phyloP scores from a whole-genome alignment of 2,797 vertebrate species.

The Coendou prehensilis region DNA sequence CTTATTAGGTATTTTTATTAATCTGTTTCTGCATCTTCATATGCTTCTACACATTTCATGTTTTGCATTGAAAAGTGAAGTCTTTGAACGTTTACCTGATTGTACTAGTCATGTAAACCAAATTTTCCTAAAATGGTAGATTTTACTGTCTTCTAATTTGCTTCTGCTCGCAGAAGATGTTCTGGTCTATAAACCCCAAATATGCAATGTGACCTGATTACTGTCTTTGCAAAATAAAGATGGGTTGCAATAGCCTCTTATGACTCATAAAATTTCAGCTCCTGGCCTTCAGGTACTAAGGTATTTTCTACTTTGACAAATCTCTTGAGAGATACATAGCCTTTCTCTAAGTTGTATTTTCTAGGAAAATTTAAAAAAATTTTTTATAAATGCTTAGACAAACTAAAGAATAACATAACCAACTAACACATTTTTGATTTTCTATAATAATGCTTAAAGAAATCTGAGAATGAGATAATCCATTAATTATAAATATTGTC shows the following conservation, averaged over 20 bases:
- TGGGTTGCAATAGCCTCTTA: neutral
- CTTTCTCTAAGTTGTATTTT: neutral
- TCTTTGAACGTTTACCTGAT: neutral
- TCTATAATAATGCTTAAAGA: neutral
- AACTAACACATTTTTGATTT: neutral
- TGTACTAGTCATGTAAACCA: neutral
- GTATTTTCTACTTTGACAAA: neutral
- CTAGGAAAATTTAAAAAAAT: neutral
- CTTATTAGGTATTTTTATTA: neutral
- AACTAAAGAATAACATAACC: neutral
- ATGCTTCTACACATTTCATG: neutral
- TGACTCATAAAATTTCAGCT: conserved; percentile 17
- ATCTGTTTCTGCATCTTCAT: neutral
- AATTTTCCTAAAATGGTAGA: neutral
- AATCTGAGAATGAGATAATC: neutral
- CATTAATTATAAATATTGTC: neutral
- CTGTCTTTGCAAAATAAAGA: neutral
- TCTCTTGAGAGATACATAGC: neutral
- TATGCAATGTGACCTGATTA: neutral
- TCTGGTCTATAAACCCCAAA: neutral
- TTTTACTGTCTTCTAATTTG: neutral
- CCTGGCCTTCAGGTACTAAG: neutral
- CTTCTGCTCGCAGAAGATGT: neutral
- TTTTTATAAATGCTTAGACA: neutral
- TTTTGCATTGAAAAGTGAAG: neutral